Percentiles rank a stretch among this genome's conserved stretches.
Evolutionary conservation across 2,797 vertebrate species (phyloP).

Genomic region (Myiotriccus ornatus): DNA sequence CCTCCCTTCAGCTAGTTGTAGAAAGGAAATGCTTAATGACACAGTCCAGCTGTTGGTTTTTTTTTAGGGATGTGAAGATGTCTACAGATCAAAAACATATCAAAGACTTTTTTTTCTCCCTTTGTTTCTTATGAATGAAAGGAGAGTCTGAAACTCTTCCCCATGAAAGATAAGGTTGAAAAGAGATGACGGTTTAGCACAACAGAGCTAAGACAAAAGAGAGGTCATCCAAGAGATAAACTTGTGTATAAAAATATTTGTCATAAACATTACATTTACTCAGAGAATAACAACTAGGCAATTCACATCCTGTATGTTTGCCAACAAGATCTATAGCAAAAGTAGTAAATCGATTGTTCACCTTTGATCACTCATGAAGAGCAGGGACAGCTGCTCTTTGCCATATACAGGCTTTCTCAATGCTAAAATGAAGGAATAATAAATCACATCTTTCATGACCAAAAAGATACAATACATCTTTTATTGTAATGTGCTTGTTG

Average conservation of each 20-base stretch:
- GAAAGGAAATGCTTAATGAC: background rate
- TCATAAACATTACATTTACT: background rate
- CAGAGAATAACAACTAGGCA: background rate
- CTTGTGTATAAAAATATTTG: background rate
- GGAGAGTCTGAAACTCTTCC: background rate
- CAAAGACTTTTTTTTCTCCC: accelerated
- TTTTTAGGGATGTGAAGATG: background rate
- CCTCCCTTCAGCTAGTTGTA: background rate
- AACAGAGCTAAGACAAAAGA: background rate
- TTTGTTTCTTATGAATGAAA: background rate
- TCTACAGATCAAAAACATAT: background rate
- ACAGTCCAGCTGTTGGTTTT: background rate
- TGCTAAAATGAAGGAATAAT: background rate
- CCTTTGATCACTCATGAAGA: conserved; percentile 12
- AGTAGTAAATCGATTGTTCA: background rate
- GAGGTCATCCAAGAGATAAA: background rate
- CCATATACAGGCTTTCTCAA: background rate
- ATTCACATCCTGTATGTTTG: background rate
- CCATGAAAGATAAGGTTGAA: background rate
- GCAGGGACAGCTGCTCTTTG: background rate
- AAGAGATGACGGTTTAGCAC: background rate
- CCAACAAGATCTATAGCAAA: background rate
- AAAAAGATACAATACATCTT: background rate
- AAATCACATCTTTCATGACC: background rate
- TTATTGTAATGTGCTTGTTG: background rate